Evolutionary conservation across 2,797 vertebrate species (phyloP).

Genomic region (Acridotheres tristis): DNA sequence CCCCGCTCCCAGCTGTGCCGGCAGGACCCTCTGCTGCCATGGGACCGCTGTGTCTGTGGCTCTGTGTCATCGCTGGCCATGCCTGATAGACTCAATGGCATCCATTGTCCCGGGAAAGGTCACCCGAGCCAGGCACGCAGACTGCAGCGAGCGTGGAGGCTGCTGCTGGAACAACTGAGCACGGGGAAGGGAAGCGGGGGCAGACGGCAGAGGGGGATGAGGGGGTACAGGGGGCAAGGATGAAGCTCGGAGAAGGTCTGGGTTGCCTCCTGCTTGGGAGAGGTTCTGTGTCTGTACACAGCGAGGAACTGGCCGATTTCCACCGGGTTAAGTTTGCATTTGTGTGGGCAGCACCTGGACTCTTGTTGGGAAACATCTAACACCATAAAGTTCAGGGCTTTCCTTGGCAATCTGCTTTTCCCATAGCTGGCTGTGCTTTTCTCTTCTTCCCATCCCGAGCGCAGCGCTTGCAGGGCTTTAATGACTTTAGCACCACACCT

Average conservation of each 20-base stretch:
- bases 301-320: not conserved
- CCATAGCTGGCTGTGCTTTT: constrained; percentile 2
- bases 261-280: not conserved
- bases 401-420: constrained; percentile 49
- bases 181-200: not conserved
- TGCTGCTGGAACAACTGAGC: constrained; percentile 43
- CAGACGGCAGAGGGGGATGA: not conserved
- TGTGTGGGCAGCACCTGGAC: constrained; percentile 1
- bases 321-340: not conserved
- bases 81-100: constrained; percentile 49
- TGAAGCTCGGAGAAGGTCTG: not conserved
- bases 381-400: not conserved
- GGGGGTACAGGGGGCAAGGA: not conserved
- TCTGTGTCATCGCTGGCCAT: not conserved
- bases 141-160: not conserved
- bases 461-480: not conserved
- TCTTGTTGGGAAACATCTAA: not conserved
- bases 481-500: constrained; percentile 59
- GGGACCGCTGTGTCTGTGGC: not conserved
- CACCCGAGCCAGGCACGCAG: constrained; percentile 48
- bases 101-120: constrained; percentile 71
- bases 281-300: fast-evolving
- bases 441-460: not conserved
- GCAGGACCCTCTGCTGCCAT: not conserved
- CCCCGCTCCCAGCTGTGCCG: constrained; percentile 47